Conservation (phyloP, 2,797 vertebrate genomes). For the Syngnathus rostellatus region DNA sequence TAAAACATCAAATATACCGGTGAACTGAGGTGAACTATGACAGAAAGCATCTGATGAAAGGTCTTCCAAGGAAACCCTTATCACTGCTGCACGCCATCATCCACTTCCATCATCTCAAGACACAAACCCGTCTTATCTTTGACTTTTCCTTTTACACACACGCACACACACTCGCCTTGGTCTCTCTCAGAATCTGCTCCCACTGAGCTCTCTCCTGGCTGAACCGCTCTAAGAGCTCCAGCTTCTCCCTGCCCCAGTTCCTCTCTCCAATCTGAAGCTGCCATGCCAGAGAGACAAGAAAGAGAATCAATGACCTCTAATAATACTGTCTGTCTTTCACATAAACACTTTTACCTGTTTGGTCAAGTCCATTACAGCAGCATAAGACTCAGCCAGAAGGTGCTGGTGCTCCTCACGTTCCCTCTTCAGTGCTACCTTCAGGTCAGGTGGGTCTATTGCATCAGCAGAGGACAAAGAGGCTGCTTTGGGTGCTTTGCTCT, state of each 20-base stretch:
- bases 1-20: background rate
- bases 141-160: no score
- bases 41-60: background rate
- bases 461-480: conserved; percentile 57
- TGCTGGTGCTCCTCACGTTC: conserved; percentile 94
- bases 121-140: no score
- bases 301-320: background rate
- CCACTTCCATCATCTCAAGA: background rate
- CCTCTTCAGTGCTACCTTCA: conserved; percentile 83
- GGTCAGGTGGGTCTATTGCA: conserved; percentile 70
- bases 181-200: conserved; percentile 82
- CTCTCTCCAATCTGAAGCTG: conserved; percentile 91
- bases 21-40: background rate
- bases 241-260: conserved; percentile 93
- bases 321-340: background rate
- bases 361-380: conserved; percentile 94
- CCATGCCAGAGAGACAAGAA: conserved; percentile 1
- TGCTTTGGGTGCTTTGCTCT: conserved; percentile 80
- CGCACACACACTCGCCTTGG: conserved; percentile 21
- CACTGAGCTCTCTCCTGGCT: conserved; percentile 85
- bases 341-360: conserved; percentile 61
- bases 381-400: conserved; percentile 91
- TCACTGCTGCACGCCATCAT: background rate
- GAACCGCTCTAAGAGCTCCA: conserved; percentile 86
- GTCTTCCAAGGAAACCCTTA: background rate